A percentile compares a stretch with the other conserved stretches of the same genome.
These are phyloP conservation scores for Drosophila burlai DNA, from an alignment of 1,140 invertebrate species.

Conservation along the genomic window DNA sequence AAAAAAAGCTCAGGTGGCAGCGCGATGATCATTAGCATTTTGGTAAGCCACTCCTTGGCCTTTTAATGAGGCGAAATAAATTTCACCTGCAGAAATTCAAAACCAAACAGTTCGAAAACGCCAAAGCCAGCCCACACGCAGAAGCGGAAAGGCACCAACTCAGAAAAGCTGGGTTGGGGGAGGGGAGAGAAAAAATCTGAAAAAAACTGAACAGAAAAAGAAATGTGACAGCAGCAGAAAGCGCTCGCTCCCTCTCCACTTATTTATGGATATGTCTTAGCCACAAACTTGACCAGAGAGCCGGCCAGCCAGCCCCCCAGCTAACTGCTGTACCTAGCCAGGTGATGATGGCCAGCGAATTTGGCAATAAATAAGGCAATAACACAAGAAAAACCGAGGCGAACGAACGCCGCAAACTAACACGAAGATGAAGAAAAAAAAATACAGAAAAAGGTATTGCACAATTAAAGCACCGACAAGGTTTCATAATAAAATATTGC, in stretches of 20 bases:
- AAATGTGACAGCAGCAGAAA: slow-evolving; percentile 79
- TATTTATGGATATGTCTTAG: slow-evolving; percentile 37
- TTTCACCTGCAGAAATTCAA: slow-evolving; percentile 71
- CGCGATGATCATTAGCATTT: slow-evolving; percentile 40
- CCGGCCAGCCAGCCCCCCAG: slow-evolving; percentile 5
- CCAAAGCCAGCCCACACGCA: slow-evolving; percentile 13
- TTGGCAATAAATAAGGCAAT: slow-evolving; percentile 54
- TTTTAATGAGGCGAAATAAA: slow-evolving; percentile 59
- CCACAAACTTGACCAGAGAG: slow-evolving; percentile 44
- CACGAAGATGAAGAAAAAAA: slow-evolving; percentile 3
- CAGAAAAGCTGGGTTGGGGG: slow-evolving; percentile 7
- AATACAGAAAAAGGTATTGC: slow-evolving; percentile 41
- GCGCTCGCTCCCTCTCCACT: slow-evolving; percentile 22
- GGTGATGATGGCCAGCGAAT: slow-evolving; percentile 23
- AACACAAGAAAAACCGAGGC: slow-evolving; percentile 18
- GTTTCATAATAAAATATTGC: slow-evolving; percentile 78
- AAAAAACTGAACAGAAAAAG: slow-evolving; percentile 28
- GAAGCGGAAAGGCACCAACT: slow-evolving; percentile 18
- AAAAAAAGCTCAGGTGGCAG: background rate
- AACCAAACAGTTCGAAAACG: slow-evolving; percentile 35
- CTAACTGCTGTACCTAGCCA: background rate
- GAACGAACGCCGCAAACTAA: slow-evolving; percentile 15
- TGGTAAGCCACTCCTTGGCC: slow-evolving; percentile 57
- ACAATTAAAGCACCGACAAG: slow-evolving; percentile 61
- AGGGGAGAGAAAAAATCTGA: slow-evolving; percentile 2